Evolutionary conservation across 2,797 vertebrate genomes (phyloP).

Genomic region (Cryptoprocta ferox): DNA sequence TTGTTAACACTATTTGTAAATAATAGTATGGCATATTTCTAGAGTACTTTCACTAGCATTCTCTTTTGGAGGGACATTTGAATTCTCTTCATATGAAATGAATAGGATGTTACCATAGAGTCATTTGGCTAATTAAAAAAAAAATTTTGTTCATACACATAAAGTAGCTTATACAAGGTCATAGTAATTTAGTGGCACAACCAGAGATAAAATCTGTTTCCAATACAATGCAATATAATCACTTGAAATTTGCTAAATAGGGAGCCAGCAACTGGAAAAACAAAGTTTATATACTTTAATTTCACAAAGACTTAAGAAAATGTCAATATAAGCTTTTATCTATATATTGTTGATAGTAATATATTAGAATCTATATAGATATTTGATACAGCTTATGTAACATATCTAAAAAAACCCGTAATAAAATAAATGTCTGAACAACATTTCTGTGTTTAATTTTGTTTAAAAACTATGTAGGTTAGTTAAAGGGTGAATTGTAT

Average conservation of each 20-base stretch:
- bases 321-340: not conserved
- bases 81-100: not conserved
- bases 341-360: not conserved
- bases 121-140: not conserved
- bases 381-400: not conserved
- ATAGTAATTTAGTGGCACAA: not conserved
- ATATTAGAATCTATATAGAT: not conserved
- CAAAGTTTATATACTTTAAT: not conserved
- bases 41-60: not conserved
- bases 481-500: not conserved
- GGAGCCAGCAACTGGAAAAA: not conserved
- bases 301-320: not conserved
- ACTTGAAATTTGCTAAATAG: conserved; percentile 5
- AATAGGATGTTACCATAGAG: not conserved
- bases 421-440: not conserved
- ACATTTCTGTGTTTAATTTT: not conserved
- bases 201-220: not conserved
- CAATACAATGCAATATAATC: not conserved
- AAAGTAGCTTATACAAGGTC: not conserved
- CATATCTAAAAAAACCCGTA: not conserved
- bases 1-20: not conserved
- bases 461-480: not conserved
- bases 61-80: not conserved
- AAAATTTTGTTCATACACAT: not conserved
- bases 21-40: not conserved